These are phyloP conservation scores for Planiliza haematocheilus DNA, from an alignment of 2,113 vertebrate species.

Conservation along the genomic window DNA sequence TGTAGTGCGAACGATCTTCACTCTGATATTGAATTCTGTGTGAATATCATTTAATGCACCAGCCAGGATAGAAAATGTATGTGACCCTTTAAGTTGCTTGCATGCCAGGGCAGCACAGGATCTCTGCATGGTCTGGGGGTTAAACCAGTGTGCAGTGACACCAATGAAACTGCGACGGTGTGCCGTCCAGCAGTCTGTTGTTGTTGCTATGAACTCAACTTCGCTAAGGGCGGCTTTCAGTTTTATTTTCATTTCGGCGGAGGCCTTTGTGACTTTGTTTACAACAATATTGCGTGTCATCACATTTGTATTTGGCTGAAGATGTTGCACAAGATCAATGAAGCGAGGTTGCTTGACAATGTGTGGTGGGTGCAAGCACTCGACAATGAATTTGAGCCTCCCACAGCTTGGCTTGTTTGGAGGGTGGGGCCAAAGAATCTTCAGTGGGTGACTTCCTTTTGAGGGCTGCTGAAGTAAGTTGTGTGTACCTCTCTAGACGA, in stretches of 20 bases:
- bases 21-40: neutral
- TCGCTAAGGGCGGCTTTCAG: too few species aligned
- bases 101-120: neutral
- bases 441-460: conserved; percentile 4
- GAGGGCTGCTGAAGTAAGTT: neutral
- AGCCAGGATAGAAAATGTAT: neutral
- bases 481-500: conserved; percentile 6
- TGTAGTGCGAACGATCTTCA: neutral
- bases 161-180: neutral
- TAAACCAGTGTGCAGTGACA: conserved; percentile 9
- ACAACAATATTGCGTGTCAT: neutral
- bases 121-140: neutral
- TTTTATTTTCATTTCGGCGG: neutral
- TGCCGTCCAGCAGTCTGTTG: neutral
- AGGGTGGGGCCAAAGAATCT: conserved; percentile 1
- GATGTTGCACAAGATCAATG: conserved; percentile 3
- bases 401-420: neutral
- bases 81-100: neutral
- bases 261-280: neutral
- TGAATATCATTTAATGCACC: neutral
- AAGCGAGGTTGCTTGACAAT: neutral
- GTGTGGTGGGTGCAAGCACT: conserved; percentile 16
- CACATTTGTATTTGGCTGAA: conserved; percentile 3
- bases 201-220: too few species aligned
- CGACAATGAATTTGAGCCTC: conserved; percentile 1